phyloP scores from a whole-genome alignment of 2,797 vertebrate genomes.

The Bradypus variegatus region DNA sequence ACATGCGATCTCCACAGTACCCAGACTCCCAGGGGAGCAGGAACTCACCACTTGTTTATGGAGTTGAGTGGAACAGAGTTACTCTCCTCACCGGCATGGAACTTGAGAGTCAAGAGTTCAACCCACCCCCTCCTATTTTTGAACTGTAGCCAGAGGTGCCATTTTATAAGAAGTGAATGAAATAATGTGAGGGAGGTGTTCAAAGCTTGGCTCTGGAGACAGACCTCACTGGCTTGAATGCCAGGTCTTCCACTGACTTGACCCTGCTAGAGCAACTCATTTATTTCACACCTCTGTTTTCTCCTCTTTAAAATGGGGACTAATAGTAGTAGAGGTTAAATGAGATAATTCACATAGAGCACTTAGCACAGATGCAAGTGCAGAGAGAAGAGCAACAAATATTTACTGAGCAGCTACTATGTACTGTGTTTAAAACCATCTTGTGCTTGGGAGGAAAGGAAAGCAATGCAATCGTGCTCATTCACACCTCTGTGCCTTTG shows the following conservation, averaged over 20 bases:
- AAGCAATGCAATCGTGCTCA: rapidly evolving
- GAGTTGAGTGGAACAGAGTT: not conserved
- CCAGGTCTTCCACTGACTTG: not conserved
- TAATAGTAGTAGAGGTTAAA: not conserved
- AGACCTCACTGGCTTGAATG: not conserved
- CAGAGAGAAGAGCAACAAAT: too few relatives aligned
- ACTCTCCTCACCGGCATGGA: not conserved
- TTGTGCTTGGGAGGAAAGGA: not conserved
- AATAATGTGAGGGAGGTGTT: not conserved
- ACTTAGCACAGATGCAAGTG: not conserved
- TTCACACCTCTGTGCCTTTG: not conserved
- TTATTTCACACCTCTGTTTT: not conserved
- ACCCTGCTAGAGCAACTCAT: not conserved
- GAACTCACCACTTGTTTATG: not conserved
- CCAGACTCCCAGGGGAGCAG: not conserved
- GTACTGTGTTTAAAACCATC: not conserved
- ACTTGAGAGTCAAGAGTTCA: constrained; percentile 3
- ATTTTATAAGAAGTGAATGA: constrained; percentile 48
- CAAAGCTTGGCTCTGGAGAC: constrained; percentile 6
- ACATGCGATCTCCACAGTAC: rapidly evolving
- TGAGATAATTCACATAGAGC: not conserved
- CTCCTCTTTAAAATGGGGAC: constrained; percentile 27
- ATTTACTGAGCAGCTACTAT: not conserved
- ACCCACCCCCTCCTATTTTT: constrained; percentile 10
- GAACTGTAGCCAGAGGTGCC: constrained; percentile 37